A percentile compares a stretch with the other conserved stretches of the same genome.
Conservation (phyloP, 2,888 invertebrate species). For the Stratiomys singularior region DNA sequence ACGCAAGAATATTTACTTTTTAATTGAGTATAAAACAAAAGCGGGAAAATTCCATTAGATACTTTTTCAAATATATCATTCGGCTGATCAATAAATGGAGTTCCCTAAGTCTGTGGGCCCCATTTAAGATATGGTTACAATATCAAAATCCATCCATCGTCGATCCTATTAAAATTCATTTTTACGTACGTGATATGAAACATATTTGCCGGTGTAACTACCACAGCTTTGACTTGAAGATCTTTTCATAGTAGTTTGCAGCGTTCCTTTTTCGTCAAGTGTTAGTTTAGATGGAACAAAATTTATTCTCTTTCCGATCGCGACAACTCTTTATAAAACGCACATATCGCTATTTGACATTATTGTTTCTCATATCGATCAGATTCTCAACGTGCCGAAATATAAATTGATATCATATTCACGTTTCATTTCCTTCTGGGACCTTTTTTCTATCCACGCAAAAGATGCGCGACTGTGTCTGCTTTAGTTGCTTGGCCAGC, state of each 20-base stretch:
- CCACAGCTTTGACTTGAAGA: not conserved
- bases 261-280: constrained; percentile 13
- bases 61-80: constrained; percentile 11
- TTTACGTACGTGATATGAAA: constrained; percentile 53
- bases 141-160: constrained; percentile 43
- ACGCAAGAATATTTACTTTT: constrained; percentile 17
- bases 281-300: not conserved
- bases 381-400: constrained; percentile 28
- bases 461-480: not conserved
- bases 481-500: not conserved
- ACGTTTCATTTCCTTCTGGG: constrained; percentile 34
- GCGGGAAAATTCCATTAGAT: constrained; percentile 49
- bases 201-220: constrained; percentile 41
- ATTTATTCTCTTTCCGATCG: constrained; percentile 7
- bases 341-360: not conserved
- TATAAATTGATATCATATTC: constrained; percentile 46
- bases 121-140: not conserved
- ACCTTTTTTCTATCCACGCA: not conserved
- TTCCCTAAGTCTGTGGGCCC: not conserved
- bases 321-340: constrained; percentile 19
- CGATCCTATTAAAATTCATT: constrained; percentile 52
- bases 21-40: constrained; percentile 22
- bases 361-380: constrained; percentile 3
- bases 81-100: constrained; percentile 17
- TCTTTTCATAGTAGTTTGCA: not conserved